Evolutionary conservation across 1,140 invertebrate species (phyloP), one percentile per base, ranked within the genome.

Genomic region (Sitophilus oryzae): DNA sequence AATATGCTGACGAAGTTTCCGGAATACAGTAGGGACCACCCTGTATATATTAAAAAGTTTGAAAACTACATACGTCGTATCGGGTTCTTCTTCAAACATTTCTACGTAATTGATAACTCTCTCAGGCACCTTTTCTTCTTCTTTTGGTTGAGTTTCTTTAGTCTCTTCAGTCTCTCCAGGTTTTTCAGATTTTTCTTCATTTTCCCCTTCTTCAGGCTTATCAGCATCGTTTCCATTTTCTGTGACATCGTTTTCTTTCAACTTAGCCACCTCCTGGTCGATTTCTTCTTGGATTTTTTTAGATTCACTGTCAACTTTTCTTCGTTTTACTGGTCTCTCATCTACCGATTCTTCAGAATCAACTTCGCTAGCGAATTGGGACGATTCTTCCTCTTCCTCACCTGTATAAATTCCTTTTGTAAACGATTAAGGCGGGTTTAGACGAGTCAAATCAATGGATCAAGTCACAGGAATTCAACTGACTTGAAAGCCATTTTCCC

Each of bases 261-360:
- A 20, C 30, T 50, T 43, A 2, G 49, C 21, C 35, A 46, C 15
- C 18, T 36, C 40, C 36, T 52, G 11, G 41, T 57, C 36, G 35
- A 56, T 48, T 23, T 45, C 48, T 42, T 62, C 43, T 35, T 43
- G 46, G 11, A 48, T 49, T 16, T 56, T 23, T 38, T 38, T 37
- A 10, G 51, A 53, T 36, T 41, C 45, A 20, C 30, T 35, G 37
- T 60, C 41, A 20, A 63, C 20, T 45, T 61, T 56, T 19, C 53
- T 44, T 2, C 59, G 43, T 47, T 63, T 61, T 1, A 49, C 46
- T 9, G 52, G 37, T 9, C 43, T 30, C 37, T 59, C 56, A 19
- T 43, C 14, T 20, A 44, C 44, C 1, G 60, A 64, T 9, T 61
- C 61, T 15, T 52, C 57, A 1, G 51, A 56, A 15, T 65, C 61